Evolutionary conservation across 1,140 invertebrate species (phyloP).

Genomic region (Drosophila malerkotliana): DNA sequence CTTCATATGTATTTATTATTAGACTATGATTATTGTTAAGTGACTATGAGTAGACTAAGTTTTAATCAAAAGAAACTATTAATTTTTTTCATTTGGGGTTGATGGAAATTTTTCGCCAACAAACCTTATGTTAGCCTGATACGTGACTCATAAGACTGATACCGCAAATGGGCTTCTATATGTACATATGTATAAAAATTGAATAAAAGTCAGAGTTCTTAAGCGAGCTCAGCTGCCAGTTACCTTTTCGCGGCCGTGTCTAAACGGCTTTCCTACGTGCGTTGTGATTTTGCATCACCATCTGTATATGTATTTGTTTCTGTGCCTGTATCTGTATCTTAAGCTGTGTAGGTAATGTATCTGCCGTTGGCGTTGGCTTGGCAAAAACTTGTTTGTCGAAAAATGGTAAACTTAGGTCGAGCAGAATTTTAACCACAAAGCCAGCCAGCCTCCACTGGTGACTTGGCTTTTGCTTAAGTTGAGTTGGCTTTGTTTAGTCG

Average conservation of each 20-base stretch:
- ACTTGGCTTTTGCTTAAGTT: constrained; percentile 3
- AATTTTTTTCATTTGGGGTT: not conserved
- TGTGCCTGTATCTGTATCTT: not conserved
- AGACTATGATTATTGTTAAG: not conserved
- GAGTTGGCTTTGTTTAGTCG: constrained; percentile 20
- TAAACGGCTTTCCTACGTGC: constrained; percentile 4
- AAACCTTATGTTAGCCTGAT: not conserved
- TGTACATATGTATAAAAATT: too few species aligned
- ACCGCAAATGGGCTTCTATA: not conserved
- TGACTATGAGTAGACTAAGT: not conserved
- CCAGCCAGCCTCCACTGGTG: constrained; percentile 14
- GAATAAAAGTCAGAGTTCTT: not conserved
- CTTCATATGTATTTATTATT: not conserved
- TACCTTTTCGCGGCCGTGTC: not conserved
- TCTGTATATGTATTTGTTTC: not conserved
- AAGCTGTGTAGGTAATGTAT: constrained; percentile 1
- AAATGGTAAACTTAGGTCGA: constrained; percentile 1
- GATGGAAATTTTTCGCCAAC: not conserved
- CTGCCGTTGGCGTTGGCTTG: not conserved
- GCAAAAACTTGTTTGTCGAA: constrained; percentile 6
- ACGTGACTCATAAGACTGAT: not conserved
- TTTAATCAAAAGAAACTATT: not conserved
- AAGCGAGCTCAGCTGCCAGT: not conserved
- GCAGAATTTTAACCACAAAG: constrained; percentile 2
- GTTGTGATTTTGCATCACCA: constrained; percentile 1